Base-by-base conservation (phyloP, 2,888 invertebrate species). In the Cryptophagus acutangulus region DNA sequence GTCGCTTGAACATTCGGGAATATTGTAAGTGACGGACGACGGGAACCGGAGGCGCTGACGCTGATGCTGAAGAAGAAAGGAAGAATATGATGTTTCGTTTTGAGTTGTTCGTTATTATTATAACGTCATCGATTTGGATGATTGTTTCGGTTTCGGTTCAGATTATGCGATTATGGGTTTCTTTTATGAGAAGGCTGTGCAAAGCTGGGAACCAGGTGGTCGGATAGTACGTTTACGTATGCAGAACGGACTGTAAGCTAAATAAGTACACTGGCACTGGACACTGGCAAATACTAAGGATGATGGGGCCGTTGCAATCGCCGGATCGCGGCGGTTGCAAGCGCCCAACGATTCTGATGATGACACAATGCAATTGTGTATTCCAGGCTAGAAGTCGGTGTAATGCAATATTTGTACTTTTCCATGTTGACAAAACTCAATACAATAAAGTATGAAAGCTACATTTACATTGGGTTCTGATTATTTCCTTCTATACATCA, bases 381-480 rank as follows among this genome's bases (percentile, higher is more conserved):
- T 64, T 67, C 65, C 68, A 67, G 67, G 67, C 68, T 69, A 69
- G 65, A 66, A 65, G 68, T 68, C 67, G 66, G 68, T 74, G 74
- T 74, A 74, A 71, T 73, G 73, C 74, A 74, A 74, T 75, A 74
- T 75, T 75, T 75, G 74, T 75, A 75, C 75, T 75, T 75, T 75
- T 75, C 73, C 74, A 74, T 74, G 74, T 75, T 74, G 73, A 74
- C 69, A 72, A 65, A 69, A 72, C 72, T 73, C 72, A 68, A 73
- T 71, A 73, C 69, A 74, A 73, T 73, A 73, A 73, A 73, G 67
- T 70, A 71, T 73, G 68, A 69, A 71, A 70, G 60, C 61, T 60
- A 55, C 52, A 53, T 57, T 53, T 51, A 52, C 51, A 51, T 51
- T 52, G 55, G 49, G 50, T 58, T 56, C 45, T 46, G 48, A 49